Conservation (phyloP, 2,888 invertebrate genomes). For the Volucella zonaria region DNA sequence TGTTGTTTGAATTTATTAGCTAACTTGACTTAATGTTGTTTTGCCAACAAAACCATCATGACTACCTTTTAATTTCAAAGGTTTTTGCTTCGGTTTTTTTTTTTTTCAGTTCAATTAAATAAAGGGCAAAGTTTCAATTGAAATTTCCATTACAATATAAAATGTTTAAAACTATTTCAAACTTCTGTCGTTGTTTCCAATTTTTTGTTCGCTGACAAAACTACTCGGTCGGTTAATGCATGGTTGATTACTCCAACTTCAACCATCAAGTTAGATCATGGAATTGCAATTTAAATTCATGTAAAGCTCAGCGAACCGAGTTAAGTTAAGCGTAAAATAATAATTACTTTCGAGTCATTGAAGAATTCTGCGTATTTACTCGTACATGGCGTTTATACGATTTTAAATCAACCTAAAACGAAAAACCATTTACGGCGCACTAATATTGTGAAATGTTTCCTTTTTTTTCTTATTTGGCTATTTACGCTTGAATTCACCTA, state of each 20-base stretch:
- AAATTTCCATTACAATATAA: no score
- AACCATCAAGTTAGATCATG: slow-evolving; percentile 5
- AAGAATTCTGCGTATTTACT: neutral
- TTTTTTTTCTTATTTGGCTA: no score
- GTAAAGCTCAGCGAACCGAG: slow-evolving; percentile 11
- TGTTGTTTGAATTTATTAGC: no score
- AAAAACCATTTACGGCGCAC: no score
- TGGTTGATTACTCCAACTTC: slow-evolving; percentile 2
- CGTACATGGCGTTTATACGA: no score
- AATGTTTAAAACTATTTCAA: no score
- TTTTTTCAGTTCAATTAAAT: neutral
- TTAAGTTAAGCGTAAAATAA: slow-evolving; percentile 39
- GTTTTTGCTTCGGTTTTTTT: neutral
- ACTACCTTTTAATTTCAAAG: neutral
- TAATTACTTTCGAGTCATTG: slow-evolving; percentile 13
- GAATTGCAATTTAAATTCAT: slow-evolving; percentile 11
- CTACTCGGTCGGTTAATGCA: neutral
- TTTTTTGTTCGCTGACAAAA: neutral
- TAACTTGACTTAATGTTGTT: no score
- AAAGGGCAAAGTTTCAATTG: no score
- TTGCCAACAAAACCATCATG: no score
- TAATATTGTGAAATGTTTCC: no score
- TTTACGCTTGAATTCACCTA: no score
- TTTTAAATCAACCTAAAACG: no score
- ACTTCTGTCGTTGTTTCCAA: neutral